Percentiles rank a stretch among this genome's conserved stretches.
These are phyloP conservation scores for Melieria omissa DNA, from an alignment of 2,888 invertebrate genomes.

Conservation along the genomic window DNA sequence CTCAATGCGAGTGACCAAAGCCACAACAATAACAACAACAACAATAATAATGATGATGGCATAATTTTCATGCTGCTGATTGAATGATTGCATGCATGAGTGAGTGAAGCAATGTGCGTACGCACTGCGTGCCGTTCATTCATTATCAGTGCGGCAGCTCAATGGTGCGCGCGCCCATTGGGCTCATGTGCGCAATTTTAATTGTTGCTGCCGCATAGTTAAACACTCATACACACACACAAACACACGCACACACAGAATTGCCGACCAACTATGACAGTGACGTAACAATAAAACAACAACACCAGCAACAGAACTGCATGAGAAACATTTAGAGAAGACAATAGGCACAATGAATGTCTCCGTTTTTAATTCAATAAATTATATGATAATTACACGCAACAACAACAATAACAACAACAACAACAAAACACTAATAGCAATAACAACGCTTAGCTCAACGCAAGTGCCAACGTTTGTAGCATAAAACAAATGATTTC, in stretches of 20 bases:
- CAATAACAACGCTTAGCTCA: no score
- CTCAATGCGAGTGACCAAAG: background rate
- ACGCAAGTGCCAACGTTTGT: no score
- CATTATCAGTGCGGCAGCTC: conserved; percentile 22
- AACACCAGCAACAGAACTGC: background rate
- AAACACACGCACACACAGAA: background rate
- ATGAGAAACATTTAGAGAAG: background rate
- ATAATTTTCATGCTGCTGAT: conserved; percentile 16
- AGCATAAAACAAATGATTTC: no score
- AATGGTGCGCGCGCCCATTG: conserved; percentile 12
- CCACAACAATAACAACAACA: background rate
- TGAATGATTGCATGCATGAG: conserved; percentile 2
- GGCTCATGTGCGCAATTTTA: conserved; percentile 8
- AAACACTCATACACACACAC: conserved; percentile 5
- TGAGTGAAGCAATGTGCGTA: background rate
- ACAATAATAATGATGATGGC: background rate
- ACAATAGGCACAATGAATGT: conserved; percentile 1
- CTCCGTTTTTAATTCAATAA: conserved; percentile 26
- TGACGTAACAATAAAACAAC: background rate
- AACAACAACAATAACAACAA: no score
- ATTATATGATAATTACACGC: conserved; percentile 28
- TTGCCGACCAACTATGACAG: background rate
- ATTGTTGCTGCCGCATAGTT: background rate
- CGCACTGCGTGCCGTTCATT: conserved; percentile 25
- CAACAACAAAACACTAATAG: no score